These are phyloP conservation scores for Archegozetes longisetosus DNA, from an alignment of 1,140 invertebrate genomes.

Conservation along the genomic window DNA sequence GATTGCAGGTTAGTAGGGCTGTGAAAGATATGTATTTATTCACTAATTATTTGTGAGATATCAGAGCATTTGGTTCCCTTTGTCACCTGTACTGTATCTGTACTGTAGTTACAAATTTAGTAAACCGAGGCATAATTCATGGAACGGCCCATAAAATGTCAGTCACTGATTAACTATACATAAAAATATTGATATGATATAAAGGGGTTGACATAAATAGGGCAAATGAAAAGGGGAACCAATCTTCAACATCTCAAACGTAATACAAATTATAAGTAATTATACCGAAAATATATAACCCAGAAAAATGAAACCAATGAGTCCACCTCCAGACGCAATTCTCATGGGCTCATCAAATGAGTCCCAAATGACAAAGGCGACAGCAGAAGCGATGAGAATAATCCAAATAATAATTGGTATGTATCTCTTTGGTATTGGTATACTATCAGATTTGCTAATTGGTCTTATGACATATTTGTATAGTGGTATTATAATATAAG, in stretches of 20 bases:
- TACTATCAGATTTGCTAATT: slow-evolving; percentile 3
- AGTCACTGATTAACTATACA: neutral
- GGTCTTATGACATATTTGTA: slow-evolving; percentile 2
- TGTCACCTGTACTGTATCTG: no score
- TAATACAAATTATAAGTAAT: no score
- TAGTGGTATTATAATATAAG: slow-evolving; percentile 30
- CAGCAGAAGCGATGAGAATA: slow-evolving; percentile 39
- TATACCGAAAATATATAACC: slow-evolving; percentile 26
- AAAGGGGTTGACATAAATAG: neutral
- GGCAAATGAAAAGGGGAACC: neutral
- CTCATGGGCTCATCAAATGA: slow-evolving; percentile 40
- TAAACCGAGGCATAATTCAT: no score
- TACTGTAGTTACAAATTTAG: no score
- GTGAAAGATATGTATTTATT: no score
- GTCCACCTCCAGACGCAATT: slow-evolving; percentile 27
- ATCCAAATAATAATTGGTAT: slow-evolving; percentile 28
- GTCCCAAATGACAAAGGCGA: slow-evolving; percentile 35
- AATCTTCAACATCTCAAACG: no score
- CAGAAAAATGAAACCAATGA: slow-evolving; percentile 26
- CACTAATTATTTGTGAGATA: no score
- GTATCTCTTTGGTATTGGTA: neutral
- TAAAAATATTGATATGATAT: neutral
- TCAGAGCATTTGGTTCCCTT: no score
- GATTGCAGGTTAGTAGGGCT: no score
- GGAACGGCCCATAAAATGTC: no score